Percentiles rank a stretch among this genome's conserved stretches.
These are phyloP conservation scores for Quadriops clusia DNA, from an alignment of 2,888 invertebrate species.

Conservation along the genomic window DNA sequence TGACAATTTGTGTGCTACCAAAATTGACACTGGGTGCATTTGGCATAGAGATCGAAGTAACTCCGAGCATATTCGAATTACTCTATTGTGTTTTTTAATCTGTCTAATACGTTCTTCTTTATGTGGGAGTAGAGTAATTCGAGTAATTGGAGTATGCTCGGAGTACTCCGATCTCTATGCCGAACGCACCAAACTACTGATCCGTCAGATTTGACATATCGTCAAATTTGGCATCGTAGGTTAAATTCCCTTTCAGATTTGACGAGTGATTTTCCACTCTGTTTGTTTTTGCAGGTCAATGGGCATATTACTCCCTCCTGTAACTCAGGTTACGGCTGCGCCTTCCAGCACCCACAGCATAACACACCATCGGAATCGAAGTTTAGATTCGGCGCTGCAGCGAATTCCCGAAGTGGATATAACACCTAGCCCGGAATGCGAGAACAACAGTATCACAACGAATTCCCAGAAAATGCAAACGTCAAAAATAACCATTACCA, in stretches of 20 bases:
- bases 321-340: conserved; percentile 42
- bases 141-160: no score
- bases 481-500: conserved; percentile 16
- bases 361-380: conserved; percentile 78
- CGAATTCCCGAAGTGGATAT: conserved; percentile 78
- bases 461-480: conserved; percentile 18
- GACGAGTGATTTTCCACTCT: conserved; percentile 3
- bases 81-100: no score
- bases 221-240: no score
- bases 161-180: no score
- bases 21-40: no score
- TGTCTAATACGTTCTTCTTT: no score
- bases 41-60: no score
- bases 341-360: conserved; percentile 38
- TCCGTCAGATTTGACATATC: no score
- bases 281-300: conserved; percentile 42
- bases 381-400: conserved; percentile 80
- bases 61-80: no score
- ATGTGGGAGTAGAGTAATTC: no score
- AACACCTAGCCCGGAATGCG: conserved; percentile 51
- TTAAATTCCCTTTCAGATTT: neutral
- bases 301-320: conserved; percentile 51
- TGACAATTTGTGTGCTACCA: no score
- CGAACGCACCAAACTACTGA: no score
- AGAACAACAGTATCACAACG: conserved; percentile 38